These are phyloP conservation scores for Natrix natrix DNA, from an alignment of 2,797 vertebrate genomes.

Conservation along the genomic window DNA sequence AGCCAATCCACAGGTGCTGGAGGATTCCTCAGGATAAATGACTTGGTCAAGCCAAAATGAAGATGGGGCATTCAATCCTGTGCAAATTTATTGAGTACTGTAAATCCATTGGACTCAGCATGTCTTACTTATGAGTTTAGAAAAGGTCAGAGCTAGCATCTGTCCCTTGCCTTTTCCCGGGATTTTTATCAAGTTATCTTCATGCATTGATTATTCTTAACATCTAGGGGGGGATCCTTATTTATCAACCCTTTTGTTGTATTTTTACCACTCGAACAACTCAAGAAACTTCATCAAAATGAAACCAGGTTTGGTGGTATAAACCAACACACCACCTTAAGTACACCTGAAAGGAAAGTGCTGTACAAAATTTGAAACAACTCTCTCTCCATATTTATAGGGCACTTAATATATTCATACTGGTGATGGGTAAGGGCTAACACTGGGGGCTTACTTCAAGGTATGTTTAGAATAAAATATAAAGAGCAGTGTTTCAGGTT, in stretches of 20 bases:
- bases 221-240: neutral
- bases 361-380: neutral
- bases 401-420: too few species aligned
- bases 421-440: too few species aligned
- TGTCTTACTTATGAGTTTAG: neutral
- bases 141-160: neutral
- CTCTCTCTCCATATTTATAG: neutral
- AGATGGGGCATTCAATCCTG: neutral
- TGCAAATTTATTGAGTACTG: neutral
- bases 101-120: neutral
- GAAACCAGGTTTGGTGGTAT: neutral
- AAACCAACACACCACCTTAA: neutral
- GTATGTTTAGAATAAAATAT: too few species aligned
- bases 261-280: neutral
- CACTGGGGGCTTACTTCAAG: too few species aligned
- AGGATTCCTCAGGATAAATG: neutral
- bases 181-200: neutral
- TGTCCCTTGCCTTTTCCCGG: neutral
- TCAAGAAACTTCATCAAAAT: neutral
- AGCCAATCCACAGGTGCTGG: neutral
- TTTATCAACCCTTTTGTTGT: neutral
- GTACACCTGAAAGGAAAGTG: neutral
- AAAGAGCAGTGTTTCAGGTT: too few species aligned
- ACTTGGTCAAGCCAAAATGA: neutral
- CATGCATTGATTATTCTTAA: neutral